Evolutionary conservation across 1,140 invertebrate genomes (phyloP), one percentile per base, ranked within the genome.

Genomic region (Schlechtendalia chinensis): DNA sequence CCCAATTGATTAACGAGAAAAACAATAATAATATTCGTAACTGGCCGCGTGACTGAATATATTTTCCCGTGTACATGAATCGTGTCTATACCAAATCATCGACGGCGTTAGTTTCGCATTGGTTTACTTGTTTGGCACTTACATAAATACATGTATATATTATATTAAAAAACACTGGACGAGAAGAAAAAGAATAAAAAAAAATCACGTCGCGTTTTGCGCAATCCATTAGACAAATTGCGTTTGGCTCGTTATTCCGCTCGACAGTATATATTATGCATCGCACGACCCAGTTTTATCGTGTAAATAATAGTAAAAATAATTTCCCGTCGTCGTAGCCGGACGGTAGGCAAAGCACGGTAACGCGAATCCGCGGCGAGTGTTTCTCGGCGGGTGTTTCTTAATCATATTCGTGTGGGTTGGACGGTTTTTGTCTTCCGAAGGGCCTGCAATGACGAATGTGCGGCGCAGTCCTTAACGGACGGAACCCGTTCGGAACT

Each of bases 201-300:
- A 39, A 67, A 32, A 17, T 39, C n/a, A n/a, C 32, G 39, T 45
- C 39, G 32, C 39, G 11, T 67, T 67, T n/a, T n/a, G n/a, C 17
- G 63, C 63, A 65, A 65, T 65, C 61, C 63, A 67, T 67, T 67
- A 67, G 29, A 67, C 32, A 67, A 67, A 67, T 67, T 67, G 32
- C 63, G 39, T 39, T 67, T 39, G 10, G 19, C 29, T 67, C 63
- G n/a, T 67, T 67, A 67, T 67, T 39, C 22, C 10, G 32, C 5
- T 32, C 19, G 63, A 63, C 16, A 63, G 29, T 67, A 39, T 45
- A 67, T 32, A 63, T 63, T n/a, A n/a, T n/a, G n/a, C n/a, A n/a
- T n/a, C n/a, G n/a, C n/a, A 24, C 1, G 24, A 63, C n/a, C 59
- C 29, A 63, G 27, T 63, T 63, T 17, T 63, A 63, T 63, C 19